Percentiles rank a stretch among this genome's conserved stretches.
These are phyloP conservation scores for Volucella zonaria DNA, from an alignment of 2,888 invertebrate genomes.

Conservation along the genomic window DNA sequence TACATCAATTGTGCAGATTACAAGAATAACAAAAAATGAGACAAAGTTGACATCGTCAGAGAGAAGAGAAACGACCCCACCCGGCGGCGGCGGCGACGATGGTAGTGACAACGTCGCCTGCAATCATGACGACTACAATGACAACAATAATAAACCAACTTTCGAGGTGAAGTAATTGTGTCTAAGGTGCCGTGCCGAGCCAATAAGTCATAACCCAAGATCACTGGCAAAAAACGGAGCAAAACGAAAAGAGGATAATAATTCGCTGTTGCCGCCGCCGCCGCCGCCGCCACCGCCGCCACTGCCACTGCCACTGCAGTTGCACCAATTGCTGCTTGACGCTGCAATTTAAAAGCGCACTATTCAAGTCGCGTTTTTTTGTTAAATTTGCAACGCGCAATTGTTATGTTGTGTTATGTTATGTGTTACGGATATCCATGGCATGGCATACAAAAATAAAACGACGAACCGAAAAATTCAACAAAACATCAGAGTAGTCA, in stretches of 20 bases:
- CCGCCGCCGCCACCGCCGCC: conserved; percentile 24
- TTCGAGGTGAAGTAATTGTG: conserved; percentile 73
- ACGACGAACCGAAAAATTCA: conserved; percentile 13
- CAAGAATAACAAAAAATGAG: conserved; percentile 40
- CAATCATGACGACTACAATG: conserved; percentile 24
- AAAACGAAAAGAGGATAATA: conserved; percentile 35
- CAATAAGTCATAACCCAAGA: conserved; percentile 73
- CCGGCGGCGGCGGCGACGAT: conserved; percentile 26
- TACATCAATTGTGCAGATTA: too few relatives aligned
- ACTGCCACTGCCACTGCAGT: conserved; percentile 39
- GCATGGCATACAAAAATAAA: conserved; percentile 26
- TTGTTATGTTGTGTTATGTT: conserved; percentile 30
- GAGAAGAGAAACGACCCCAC: conserved; percentile 44
- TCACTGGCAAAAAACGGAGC: conserved; percentile 57
- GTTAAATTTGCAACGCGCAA: conserved; percentile 59
- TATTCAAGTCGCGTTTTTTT: conserved; percentile 39
- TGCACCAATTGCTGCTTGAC: conserved; percentile 14
- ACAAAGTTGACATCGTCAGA: conserved; percentile 60
- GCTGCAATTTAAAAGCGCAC: conserved; percentile 50
- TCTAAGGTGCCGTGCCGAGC: conserved; percentile 68
- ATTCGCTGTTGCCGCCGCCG: conserved; percentile 64
- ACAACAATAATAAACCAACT: conserved; percentile 32
- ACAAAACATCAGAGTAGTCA: conserved; percentile 2
- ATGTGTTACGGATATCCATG: conserved; percentile 1
- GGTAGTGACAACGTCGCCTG: not conserved